These are phyloP conservation scores for Galerucella nymphaeae DNA, from an alignment of 2,888 invertebrate genomes.

Conservation along the genomic window DNA sequence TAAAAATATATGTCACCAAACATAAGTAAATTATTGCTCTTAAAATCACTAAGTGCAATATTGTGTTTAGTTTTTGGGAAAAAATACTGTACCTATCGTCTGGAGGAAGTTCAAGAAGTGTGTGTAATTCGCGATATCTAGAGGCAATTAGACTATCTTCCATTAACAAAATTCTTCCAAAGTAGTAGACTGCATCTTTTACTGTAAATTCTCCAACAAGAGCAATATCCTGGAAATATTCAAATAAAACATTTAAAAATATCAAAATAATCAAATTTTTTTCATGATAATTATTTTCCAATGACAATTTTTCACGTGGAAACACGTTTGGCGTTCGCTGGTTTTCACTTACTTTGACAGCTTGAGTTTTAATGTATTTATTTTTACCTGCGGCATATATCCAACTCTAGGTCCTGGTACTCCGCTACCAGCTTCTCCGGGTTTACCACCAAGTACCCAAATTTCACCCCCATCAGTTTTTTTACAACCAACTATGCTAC, in stretches of 20 bases:
- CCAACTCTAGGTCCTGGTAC: conserved; percentile 90
- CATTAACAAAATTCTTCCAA: conserved; percentile 88
- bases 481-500: conserved; percentile 86
- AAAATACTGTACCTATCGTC: conserved; percentile 65
- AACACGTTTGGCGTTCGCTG: no score
- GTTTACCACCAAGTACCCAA: conserved; percentile 85
- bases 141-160: conserved; percentile 71
- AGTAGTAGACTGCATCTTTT: conserved; percentile 86
- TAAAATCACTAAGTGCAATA: background rate
- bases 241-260: background rate
- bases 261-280: no score
- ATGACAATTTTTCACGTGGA: no score
- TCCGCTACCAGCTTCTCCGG: conserved; percentile 84
- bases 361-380: no score
- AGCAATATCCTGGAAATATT: conserved; percentile 75
- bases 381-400: conserved; percentile 63
- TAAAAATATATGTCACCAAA: background rate
- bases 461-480: conserved; percentile 84
- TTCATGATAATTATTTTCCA: no score
- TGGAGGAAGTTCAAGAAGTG: conserved; percentile 81
- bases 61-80: background rate
- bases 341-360: no score
- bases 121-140: conserved; percentile 75
- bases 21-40: background rate
- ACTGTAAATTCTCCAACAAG: conserved; percentile 84